These are phyloP conservation scores for Sinosuthora webbiana DNA, from an alignment of 2,113 vertebrate genomes.

Conservation along the genomic window DNA sequence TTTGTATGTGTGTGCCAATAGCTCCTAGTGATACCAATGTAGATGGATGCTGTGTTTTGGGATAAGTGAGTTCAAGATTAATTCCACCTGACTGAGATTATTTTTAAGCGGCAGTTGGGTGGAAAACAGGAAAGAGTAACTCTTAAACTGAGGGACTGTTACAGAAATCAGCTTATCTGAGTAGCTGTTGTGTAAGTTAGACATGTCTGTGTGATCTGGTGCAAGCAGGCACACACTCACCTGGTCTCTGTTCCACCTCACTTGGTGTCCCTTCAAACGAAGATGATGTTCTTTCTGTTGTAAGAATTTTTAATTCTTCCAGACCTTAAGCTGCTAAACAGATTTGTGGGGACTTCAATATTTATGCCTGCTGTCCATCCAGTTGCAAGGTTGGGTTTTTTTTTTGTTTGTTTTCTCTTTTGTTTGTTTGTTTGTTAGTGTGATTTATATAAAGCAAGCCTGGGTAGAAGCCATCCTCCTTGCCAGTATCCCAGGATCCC, in stretches of 20 bases:
- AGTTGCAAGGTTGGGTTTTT: not conserved
- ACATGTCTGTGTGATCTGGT: not conserved
- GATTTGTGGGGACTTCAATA: not conserved
- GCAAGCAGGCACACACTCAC: not conserved
- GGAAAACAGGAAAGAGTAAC: not conserved
- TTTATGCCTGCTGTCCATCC: not conserved
- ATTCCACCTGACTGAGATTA: not conserved
- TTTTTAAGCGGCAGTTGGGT: not conserved
- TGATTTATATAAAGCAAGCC: not conserved
- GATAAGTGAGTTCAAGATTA: not conserved
- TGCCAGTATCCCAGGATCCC: not conserved
- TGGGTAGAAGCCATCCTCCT: not conserved
- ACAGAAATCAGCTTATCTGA: not conserved
- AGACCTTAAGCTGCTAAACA: not conserved
- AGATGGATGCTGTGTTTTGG: rapidly evolving
- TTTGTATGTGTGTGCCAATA: not conserved
- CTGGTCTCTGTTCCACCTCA: not conserved
- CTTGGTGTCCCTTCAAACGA: not conserved
- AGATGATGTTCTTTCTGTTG: not conserved
- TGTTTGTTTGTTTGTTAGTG: not conserved
- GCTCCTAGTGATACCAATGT: rapidly evolving
- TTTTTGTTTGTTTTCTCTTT: not conserved
- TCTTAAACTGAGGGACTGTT: rapidly evolving
- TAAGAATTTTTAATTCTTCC: not conserved
- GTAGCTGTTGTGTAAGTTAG: not conserved